phyloP scores from a whole-genome alignment of 53 echinoderm and acorn worm species.

The Holothuria scabra region DNA sequence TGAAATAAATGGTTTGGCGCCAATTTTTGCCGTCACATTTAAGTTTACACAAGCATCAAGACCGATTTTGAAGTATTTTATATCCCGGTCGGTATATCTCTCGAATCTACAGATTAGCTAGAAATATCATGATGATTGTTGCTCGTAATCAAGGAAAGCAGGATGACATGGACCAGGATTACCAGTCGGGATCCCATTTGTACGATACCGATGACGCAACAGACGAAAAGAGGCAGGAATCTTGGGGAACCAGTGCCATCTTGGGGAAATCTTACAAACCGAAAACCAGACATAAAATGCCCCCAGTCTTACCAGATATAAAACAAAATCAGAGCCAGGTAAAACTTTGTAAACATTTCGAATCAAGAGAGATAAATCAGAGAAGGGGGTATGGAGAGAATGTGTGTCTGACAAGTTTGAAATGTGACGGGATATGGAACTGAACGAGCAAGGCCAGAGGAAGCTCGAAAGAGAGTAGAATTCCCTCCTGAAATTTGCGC shows the following conservation, averaged over 20 bases:
- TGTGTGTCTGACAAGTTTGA: no score
- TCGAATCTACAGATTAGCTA: constrained; percentile 71
- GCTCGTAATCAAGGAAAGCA: constrained; percentile 69
- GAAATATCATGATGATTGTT: constrained; percentile 89
- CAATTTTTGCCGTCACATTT: no score
- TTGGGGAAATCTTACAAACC: constrained; percentile 98
- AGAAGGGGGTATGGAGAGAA: no score
- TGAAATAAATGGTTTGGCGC: no score
- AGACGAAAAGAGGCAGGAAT: constrained; percentile 62
- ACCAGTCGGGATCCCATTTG: constrained; percentile 11
- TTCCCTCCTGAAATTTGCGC: no score
- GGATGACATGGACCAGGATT: constrained; percentile 56
- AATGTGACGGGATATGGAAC: no score
- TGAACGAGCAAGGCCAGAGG: no score
- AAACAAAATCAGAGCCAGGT: constrained; percentile 96
- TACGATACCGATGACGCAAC: constrained; percentile 48
- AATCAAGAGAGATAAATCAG: no score
- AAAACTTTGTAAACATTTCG: background rate
- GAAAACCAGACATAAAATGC: constrained; percentile 93
- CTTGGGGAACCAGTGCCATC: constrained; percentile 85
- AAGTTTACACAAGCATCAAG: no score
- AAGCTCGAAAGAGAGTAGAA: no score
- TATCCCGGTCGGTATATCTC: no score
- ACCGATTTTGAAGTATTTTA: no score
- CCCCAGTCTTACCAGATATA: constrained; percentile 89